Evolutionary conservation across 2,113 vertebrate species (phyloP).

Genomic region (Pygoscelis antarcticus): DNA sequence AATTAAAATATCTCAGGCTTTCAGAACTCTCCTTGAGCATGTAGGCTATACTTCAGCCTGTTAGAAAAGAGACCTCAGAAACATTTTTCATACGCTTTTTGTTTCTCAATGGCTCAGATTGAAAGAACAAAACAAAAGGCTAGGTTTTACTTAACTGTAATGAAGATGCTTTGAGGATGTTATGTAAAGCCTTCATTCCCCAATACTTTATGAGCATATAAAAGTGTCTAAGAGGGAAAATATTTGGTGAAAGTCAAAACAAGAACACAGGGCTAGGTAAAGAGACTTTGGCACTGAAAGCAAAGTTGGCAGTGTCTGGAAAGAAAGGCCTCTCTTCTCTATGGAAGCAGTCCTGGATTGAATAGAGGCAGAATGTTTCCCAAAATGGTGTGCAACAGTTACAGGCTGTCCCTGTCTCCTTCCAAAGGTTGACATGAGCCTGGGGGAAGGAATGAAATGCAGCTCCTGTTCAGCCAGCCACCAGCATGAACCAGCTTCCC

Average conservation of each 20-base stretch:
- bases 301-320: neutral
- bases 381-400: neutral
- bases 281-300: neutral
- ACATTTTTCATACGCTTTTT: neutral
- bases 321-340: neutral
- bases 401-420: accelerated
- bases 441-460: neutral
- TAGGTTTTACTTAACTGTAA: neutral
- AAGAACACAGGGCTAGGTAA: neutral
- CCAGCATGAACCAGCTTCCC: neutral
- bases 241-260: neutral
- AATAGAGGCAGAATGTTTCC: neutral
- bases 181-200: neutral
- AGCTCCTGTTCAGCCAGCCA: neutral
- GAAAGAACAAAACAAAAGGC: neutral
- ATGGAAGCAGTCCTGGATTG: neutral
- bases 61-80: neutral
- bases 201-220: neutral
- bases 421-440: neutral
- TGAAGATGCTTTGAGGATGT: neutral
- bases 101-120: neutral
- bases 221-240: neutral
- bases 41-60: neutral
- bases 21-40: neutral
- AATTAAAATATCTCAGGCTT: neutral